Conservation (phyloP, 2,113 vertebrate genomes). For the Entelurus aequoreus region DNA sequence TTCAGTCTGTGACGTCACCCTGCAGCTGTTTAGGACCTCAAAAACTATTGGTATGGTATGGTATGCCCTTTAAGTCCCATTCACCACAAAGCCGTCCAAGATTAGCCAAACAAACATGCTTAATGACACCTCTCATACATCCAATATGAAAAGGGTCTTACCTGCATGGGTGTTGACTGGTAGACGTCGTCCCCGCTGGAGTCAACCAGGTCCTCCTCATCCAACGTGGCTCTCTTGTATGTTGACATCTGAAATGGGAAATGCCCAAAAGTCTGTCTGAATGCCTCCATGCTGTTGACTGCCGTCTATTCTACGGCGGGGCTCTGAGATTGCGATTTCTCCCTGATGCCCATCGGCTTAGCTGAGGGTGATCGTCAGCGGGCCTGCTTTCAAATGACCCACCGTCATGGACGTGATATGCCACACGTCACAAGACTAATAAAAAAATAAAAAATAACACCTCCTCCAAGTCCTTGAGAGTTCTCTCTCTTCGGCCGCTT, state of each 20-base stretch:
- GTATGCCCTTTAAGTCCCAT: too few relatives aligned
- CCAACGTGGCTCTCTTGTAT: slow-evolving; percentile 89
- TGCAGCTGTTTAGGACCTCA: neutral
- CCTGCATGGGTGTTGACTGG: slow-evolving; percentile 82
- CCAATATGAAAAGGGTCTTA: slow-evolving; percentile 37
- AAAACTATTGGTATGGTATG: too few relatives aligned
- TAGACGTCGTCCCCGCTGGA: slow-evolving; percentile 80
- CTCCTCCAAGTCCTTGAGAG: slow-evolving; percentile 26
- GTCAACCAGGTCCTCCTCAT: slow-evolving; percentile 89
- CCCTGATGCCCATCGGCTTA: slow-evolving; percentile 41
- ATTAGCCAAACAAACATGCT: too few relatives aligned
- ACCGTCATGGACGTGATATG: neutral
- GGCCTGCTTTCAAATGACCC: neutral
- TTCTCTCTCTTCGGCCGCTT: slow-evolving; percentile 31
- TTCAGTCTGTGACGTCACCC: neutral
- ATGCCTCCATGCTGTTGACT: slow-evolving; percentile 59
- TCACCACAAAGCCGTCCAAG: too few relatives aligned
- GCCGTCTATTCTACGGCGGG: slow-evolving; percentile 23
- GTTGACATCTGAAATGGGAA: slow-evolving; percentile 89
- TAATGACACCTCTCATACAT: too few relatives aligned
- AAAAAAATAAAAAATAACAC: neutral
- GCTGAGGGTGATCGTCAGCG: neutral
- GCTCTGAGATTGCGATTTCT: slow-evolving; percentile 27
- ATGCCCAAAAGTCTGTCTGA: slow-evolving; percentile 78
- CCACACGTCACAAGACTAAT: slow-evolving; percentile 18